Base-by-base conservation (phyloP, 1,140 invertebrate species). In the Coboldia fuscipes region DNA sequence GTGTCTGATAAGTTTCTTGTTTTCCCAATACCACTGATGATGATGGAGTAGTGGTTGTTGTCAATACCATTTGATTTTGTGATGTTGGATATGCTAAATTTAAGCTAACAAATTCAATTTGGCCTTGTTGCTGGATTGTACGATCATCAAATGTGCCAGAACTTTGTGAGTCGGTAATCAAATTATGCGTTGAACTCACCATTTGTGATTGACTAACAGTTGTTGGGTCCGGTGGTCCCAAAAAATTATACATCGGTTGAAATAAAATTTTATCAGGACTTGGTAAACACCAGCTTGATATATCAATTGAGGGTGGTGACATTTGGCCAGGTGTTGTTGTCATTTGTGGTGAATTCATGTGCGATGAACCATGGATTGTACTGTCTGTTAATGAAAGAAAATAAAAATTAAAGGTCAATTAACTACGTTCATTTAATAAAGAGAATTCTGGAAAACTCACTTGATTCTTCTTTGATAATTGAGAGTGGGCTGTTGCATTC, bases 391-490 rank as follows among this genome's bases (percentile, higher is more conserved):
- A 66, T 37, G 73, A 64, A 60, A 75, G 65, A 51, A 76, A 72
- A 51, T 63, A 74, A 55, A 65, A 69, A 61, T 65, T 75, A 51
- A 60, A 59, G 52, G 40, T 58, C 46, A 40, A 42, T 44, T 13
- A n/a, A n/a, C n/a, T n/a, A n/a, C n/a, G n/a, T n/a, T n/a, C n/a
- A n/a, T n/a, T n/a, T n/a, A n/a, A n/a, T n/a, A n/a, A n/a, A n/a
- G n/a, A n/a, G n/a, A n/a, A n/a, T n/a, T n/a, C n/a, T n/a, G n/a
- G n/a, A n/a, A n/a, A n/a, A n/a, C 56, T 68, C 64, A 54, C 68
- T 72, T 46, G 70, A 68, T 44, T 80, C 75, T 52, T 82, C 76
- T 43, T 76, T 75, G 42, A 71, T 69, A 36, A 66, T 66, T 35
- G 68, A 65, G 28, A 66, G 49, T 34, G 64, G 63, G 31, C 63